A percentile compares a stretch with the other conserved stretches of the same genome.
Conservation (phyloP, 2,888 invertebrate species). For the Lordiphosa andalusiaca region DNA sequence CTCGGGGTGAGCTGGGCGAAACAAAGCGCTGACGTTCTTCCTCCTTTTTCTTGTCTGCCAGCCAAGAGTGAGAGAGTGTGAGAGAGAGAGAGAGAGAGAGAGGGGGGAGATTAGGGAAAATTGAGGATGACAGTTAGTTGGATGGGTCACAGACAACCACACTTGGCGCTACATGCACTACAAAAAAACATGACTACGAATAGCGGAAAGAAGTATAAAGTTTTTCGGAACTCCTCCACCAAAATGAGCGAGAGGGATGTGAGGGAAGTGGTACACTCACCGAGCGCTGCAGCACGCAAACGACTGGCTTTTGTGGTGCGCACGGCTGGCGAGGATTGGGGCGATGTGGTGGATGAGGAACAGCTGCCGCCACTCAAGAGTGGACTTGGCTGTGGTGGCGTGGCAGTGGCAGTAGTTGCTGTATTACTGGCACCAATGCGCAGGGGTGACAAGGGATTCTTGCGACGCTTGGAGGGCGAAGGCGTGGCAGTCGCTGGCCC, state of each 20-base stretch:
- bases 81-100: no score
- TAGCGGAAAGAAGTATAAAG: conserved; percentile 5
- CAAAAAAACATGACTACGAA: conserved; percentile 19
- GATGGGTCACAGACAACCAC: conserved; percentile 10
- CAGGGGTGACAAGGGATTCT: conserved; percentile 71
- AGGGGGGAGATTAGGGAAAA: conserved; percentile 1
- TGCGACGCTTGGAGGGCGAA: conserved; percentile 65
- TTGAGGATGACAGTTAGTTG: conserved; percentile 18
- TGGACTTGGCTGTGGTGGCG: conserved; percentile 54
- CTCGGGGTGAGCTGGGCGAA: conserved; percentile 60
- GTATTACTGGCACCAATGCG: conserved; percentile 31
- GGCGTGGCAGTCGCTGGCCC: conserved; percentile 9
- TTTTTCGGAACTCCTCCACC: conserved; percentile 3
- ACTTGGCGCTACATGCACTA: conserved; percentile 5
- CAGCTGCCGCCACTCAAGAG: conserved; percentile 43
- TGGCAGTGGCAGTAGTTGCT: conserved; percentile 28
- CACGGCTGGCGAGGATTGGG: conserved; percentile 79
- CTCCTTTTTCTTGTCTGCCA: conserved; percentile 77
- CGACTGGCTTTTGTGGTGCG: conserved; percentile 87
- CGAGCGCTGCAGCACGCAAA: conserved; percentile 85
- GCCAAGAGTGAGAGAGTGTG: background rate
- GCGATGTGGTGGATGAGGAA: conserved; percentile 53
- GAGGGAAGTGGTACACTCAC: conserved; percentile 66
- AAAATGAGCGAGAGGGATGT: background rate
- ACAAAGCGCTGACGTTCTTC: conserved; percentile 65